Evolutionary conservation across 92 coral and sea anemone species (phyloP).

Genomic region (Phenganax marumi): DNA sequence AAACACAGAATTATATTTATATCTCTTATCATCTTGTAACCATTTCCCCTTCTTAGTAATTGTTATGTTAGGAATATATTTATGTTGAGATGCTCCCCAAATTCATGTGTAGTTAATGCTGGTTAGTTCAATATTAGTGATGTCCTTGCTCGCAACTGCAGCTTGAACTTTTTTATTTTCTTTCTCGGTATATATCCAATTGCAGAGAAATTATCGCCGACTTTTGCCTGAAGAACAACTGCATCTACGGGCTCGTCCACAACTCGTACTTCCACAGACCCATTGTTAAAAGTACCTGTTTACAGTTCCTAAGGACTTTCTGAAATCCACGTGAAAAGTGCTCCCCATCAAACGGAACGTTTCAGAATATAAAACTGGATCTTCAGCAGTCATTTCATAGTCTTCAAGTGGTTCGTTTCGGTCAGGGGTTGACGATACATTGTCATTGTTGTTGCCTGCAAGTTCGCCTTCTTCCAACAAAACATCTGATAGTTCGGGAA

Average conservation of each 20-base stretch:
- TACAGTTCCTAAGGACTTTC: background rate
- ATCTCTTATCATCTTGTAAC: conserved; percentile 19
- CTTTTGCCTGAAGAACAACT: conserved; percentile 3
- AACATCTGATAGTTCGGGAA: background rate
- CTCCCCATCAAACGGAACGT: conserved; percentile 1
- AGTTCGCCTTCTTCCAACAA: conserved; percentile 11
- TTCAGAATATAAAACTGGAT: conserved; percentile 7
- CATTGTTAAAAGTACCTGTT: background rate
- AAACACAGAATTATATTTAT: background rate
- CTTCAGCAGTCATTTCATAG: background rate
- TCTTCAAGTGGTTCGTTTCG: background rate
- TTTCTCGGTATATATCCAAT: conserved; percentile 25
- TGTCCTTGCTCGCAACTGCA: conserved; percentile 1
- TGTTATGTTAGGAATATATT: conserved; percentile 5
- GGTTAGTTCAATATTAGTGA: conserved; percentile 17
- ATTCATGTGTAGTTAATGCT: too few relatives aligned
- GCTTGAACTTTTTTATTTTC: conserved; percentile 1
- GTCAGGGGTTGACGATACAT: background rate
- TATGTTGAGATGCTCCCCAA: too few relatives aligned
- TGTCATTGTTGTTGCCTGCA: background rate
- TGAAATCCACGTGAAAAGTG: conserved; percentile 1
- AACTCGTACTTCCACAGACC: background rate
- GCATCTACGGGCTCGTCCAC: conserved; percentile 28
- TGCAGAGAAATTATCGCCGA: conserved; percentile 5
- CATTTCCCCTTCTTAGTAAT: conserved; percentile 23